phyloP scores from a whole-genome alignment of 1,140 invertebrate genomes.

The Sitobion miscanthi region DNA sequence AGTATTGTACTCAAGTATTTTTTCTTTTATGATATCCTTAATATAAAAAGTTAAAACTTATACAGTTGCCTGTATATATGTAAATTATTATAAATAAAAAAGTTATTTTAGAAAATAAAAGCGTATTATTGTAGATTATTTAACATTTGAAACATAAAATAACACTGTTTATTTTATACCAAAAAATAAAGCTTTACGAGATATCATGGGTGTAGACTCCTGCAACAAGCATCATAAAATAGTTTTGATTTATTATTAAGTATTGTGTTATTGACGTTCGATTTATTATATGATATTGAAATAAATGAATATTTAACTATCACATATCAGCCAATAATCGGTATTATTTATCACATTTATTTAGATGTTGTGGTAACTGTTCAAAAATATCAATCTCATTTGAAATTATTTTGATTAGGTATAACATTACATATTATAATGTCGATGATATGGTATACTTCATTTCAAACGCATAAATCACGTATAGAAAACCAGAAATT shows the following conservation, averaged over 20 bases:
- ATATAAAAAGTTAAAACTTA: no score
- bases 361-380: background rate
- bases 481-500: background rate
- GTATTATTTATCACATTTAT: background rate
- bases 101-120: background rate
- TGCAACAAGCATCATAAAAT: background rate
- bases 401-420: background rate
- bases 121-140: background rate
- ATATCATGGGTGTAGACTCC: background rate
- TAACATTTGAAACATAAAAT: background rate
- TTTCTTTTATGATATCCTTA: background rate
- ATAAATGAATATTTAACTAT: background rate
- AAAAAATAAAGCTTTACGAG: background rate
- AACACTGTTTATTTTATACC: background rate
- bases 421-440: background rate
- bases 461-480: background rate
- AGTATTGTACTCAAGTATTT: background rate
- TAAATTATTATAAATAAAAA: background rate
- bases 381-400: background rate
- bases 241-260: background rate
- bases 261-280: background rate
- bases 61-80: background rate
- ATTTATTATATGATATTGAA: background rate
- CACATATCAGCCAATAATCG: background rate
- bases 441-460: background rate